These are phyloP conservation scores for Semibalanus balanoides DNA, from an alignment of 1,140 invertebrate genomes.

Conservation along the genomic window DNA sequence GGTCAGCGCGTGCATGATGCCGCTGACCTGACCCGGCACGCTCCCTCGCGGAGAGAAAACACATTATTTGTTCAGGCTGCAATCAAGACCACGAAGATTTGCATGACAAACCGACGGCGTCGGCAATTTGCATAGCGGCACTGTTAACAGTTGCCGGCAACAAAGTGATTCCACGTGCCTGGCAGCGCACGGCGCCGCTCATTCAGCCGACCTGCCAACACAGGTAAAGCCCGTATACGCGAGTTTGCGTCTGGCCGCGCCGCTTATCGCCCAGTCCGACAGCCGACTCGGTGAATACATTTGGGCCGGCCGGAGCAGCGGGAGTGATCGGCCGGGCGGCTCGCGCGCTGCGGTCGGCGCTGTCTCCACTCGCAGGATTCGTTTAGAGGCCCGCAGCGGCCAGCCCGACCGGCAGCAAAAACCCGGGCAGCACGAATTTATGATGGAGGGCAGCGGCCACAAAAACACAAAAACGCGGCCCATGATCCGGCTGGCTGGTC, in stretches of 20 bases:
- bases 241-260: too few relatives aligned
- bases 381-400: background rate
- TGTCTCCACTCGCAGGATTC: background rate
- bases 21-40: background rate
- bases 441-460: background rate
- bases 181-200: background rate
- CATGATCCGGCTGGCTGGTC: background rate
- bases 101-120: background rate
- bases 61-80: background rate
- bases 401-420: background rate
- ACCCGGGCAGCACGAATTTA: background rate
- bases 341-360: background rate
- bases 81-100: background rate
- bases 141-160: background rate
- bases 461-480: background rate
- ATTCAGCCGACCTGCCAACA: too few relatives aligned
- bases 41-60: background rate
- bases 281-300: too few relatives aligned
- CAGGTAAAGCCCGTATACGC: too few relatives aligned
- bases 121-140: background rate
- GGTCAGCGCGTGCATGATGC: background rate
- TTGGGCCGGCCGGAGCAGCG: too few relatives aligned
- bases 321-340: too few relatives aligned
- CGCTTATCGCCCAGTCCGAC: too few relatives aligned
- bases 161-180: background rate